These are phyloP conservation scores for Diploptera punctata DNA, from an alignment of 2,888 invertebrate genomes.

Conservation along the genomic window DNA sequence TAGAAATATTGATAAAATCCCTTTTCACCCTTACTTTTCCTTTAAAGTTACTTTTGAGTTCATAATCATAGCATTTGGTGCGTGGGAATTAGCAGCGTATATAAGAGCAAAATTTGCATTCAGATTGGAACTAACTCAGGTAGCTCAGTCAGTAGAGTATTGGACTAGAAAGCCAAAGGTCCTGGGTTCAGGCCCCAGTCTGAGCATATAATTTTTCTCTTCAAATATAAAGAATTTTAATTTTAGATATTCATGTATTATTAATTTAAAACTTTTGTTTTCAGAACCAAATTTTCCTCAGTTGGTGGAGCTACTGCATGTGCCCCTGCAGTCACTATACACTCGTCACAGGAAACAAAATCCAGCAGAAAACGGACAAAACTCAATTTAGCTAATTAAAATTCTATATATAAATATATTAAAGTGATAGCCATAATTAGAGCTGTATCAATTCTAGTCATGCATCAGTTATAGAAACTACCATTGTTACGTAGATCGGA, in stretches of 20 bases:
- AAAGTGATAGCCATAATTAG: slow-evolving; percentile 19
- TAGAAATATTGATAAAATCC: no score
- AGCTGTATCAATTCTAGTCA: slow-evolving; percentile 12
- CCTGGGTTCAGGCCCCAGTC: no score
- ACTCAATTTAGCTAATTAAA: background rate
- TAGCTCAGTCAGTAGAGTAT: no score
- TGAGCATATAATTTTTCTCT: no score
- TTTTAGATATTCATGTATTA: background rate
- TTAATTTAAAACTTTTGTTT: slow-evolving; percentile 51
- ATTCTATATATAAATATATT: background rate
- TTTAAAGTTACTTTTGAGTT: no score
- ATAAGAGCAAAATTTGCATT: no score
- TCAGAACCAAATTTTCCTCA: slow-evolving; percentile 84
- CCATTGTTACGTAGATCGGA: background rate
- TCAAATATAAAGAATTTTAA: no score
- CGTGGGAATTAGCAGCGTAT: no score
- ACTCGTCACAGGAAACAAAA: slow-evolving; percentile 48
- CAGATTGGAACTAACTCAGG: no score
- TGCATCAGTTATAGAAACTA: background rate
- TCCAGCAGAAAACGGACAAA: slow-evolving; percentile 39
- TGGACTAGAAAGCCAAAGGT: no score
- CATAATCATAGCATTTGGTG: no score
- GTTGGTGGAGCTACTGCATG: slow-evolving; percentile 85
- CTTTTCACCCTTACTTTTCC: no score
- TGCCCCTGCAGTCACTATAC: slow-evolving; percentile 85